These are phyloP conservation scores for Caenorhabditis parvicauda DNA, from an alignment of 2,888 invertebrate species.

Conservation along the genomic window DNA sequence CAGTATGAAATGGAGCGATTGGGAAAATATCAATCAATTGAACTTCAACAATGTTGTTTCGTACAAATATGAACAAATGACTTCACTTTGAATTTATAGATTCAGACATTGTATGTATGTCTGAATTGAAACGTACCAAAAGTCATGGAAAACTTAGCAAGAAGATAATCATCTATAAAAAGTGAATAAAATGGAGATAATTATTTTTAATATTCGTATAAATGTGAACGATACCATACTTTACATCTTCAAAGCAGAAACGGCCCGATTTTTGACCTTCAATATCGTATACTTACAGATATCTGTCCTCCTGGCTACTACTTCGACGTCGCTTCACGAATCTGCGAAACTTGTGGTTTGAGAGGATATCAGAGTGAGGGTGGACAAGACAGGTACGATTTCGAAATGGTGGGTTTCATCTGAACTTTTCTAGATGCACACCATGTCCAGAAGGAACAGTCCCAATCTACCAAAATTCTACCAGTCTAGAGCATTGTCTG, in stretches of 20 bases:
- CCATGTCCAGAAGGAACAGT: constrained; percentile 36
- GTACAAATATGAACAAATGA: too few species aligned
- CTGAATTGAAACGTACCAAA: too few species aligned
- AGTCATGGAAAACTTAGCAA: too few species aligned
- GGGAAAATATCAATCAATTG: background rate
- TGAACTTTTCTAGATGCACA: constrained; percentile 12
- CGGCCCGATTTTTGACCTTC: background rate
- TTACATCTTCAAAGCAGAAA: background rate
- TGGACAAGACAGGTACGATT: constrained; percentile 22
- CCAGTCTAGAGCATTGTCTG: constrained; percentile 33
- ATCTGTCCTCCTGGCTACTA: constrained; percentile 40
- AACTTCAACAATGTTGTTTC: too few species aligned
- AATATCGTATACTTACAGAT: constrained; percentile 12
- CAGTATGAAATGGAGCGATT: background rate
- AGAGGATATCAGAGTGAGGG: constrained; percentile 31
- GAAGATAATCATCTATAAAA: too few species aligned
- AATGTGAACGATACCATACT: too few species aligned
- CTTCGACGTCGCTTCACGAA: constrained; percentile 26
- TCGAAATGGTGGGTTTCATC: background rate
- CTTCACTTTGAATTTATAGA: too few species aligned
- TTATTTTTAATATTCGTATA: too few species aligned
- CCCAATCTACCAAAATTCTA: constrained; percentile 35
- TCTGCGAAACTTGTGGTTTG: constrained; percentile 41
- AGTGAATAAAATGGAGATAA: too few species aligned
- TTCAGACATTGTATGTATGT: too few species aligned